These are phyloP conservation scores for Hyaena hyaena DNA, from an alignment of 2,113 vertebrate species.

Conservation along the genomic window DNA sequence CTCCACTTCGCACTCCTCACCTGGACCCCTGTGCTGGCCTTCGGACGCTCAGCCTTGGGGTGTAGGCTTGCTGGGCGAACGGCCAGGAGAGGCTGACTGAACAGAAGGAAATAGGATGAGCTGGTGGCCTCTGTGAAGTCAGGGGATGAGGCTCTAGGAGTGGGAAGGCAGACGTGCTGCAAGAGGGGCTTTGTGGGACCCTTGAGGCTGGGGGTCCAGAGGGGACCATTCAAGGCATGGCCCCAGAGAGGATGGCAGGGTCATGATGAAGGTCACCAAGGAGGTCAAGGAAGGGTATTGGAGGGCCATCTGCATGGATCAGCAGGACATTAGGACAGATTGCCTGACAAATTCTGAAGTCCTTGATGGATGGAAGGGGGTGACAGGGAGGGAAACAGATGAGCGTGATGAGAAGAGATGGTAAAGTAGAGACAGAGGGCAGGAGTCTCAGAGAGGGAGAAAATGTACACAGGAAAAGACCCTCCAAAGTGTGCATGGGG, in stretches of 20 bases:
- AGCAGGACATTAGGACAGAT: background rate
- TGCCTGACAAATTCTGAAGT: background rate
- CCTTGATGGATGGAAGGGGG: background rate
- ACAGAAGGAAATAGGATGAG: background rate
- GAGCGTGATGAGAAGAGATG: background rate
- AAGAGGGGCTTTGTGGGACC: background rate
- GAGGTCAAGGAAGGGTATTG: background rate
- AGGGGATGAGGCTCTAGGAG: background rate
- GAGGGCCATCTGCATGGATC: background rate
- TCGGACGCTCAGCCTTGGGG: background rate
- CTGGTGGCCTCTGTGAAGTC: background rate
- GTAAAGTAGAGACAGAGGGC: background rate
- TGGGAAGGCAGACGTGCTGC: fast-evolving
- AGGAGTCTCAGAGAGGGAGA: background rate
- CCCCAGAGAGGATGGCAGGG: background rate
- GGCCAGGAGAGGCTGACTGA: background rate
- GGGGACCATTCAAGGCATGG: background rate
- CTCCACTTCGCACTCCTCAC: background rate
- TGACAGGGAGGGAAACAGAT: background rate
- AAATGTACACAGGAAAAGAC: background rate
- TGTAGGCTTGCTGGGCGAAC: no score
- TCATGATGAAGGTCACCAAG: background rate
- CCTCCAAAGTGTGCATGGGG: background rate
- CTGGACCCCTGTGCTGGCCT: background rate
- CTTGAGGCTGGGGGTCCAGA: background rate